phyloP scores from a whole-genome alignment of 1,140 invertebrate genomes.

The Musca vetustissima region DNA sequence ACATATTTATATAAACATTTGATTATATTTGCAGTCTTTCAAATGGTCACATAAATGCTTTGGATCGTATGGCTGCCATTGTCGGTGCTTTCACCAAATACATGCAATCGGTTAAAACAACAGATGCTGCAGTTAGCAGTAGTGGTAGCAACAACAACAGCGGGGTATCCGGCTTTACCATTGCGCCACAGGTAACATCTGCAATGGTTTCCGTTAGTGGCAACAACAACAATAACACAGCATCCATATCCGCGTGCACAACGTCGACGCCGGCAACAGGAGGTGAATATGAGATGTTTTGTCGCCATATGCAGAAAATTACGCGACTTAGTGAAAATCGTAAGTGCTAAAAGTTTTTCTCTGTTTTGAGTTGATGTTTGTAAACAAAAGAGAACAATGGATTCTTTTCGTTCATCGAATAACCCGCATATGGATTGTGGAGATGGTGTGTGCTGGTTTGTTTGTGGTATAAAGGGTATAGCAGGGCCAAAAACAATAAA shows the following conservation, averaged over 20 bases:
- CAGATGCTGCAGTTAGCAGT: neutral
- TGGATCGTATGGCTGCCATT: slow-evolving; percentile 53
- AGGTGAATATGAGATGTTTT: slow-evolving; percentile 50
- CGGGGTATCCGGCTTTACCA: neutral
- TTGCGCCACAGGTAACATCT: neutral
- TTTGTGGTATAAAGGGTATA: no score
- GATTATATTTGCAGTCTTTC: slow-evolving; percentile 41
- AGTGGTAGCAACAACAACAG: neutral
- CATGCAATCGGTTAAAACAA: slow-evolving; percentile 45
- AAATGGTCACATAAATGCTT: slow-evolving; percentile 54
- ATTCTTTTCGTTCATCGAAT: no score
- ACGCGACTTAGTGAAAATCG: slow-evolving; percentile 46
- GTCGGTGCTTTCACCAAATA: slow-evolving; percentile 53
- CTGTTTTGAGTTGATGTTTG: no score
- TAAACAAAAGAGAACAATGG: no score
- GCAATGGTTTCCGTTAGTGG: neutral
- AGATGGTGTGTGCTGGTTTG: no score
- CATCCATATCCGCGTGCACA: neutral
- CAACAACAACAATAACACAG: neutral
- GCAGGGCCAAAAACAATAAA: no score
- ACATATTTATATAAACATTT: no score
- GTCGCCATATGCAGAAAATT: slow-evolving; percentile 46
- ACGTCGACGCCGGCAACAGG: no score
- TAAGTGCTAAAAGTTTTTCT: slow-evolving; percentile 32
- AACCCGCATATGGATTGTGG: no score